Evolutionary conservation across 2,888 invertebrate species (phyloP), one percentile per base, ranked within the genome.

Genomic region (Liposcelis brunnea): DNA sequence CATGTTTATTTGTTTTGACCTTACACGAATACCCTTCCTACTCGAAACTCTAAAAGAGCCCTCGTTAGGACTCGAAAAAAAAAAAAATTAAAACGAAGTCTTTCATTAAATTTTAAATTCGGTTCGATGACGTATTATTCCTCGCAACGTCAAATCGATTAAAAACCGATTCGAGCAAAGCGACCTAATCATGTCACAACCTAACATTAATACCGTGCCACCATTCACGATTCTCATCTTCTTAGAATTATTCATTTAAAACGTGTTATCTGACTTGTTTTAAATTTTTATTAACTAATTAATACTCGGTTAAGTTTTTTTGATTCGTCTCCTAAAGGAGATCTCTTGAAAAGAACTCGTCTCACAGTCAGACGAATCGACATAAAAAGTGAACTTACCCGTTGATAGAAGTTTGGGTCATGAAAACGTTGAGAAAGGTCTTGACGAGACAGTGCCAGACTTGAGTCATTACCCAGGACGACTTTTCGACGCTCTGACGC

Each of bases 341-440:
- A n/a, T n/a, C n/a, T n/a, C n/a, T n/a, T n/a, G n/a, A n/a, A 33
- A 2, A 33, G 2, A 12, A 12, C n/a, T 8, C 11, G 12, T 36
- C 8, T 12, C 14, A 11, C 12, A 14, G 37, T 8, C 14, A 42
- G 21, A 19, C 21, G 45, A 50, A 50, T 36, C 12, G 8, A n/a
- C n/a, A n/a, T n/a, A 33, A 14, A 19, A 48, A 45, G 34, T 47
- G 42, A 21, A 72, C 77, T 75, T 64, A 87, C 77, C 94, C 94
- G 67, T 95, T 97, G 52, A 93, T 85, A 54, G 91, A 90, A 2
- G 95, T 97, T 61, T 85, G 81, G 26, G 90, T 85, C 80, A 94
- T 83, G 67, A 95, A 90, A 66, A 81, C 77, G 51, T 81, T 77
- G 15, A 95, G 71, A 34, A 94, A 65, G n/a, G 83, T 74, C 55